Conservation (phyloP, 2,888 invertebrate species). For the Eristalinus aeneus region DNA sequence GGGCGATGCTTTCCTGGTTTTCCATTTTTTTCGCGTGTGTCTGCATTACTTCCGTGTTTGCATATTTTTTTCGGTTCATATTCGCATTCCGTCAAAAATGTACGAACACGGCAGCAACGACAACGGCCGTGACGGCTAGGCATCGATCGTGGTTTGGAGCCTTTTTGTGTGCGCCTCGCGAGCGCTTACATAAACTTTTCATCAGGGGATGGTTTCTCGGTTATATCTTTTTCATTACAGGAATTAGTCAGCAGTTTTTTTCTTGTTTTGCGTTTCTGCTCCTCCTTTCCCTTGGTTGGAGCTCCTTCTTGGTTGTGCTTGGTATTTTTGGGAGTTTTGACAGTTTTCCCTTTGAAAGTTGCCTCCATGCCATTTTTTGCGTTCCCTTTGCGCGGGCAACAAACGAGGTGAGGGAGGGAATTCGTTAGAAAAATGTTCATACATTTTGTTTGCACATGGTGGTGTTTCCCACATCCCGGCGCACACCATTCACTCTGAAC, state of each 20-base stretch:
- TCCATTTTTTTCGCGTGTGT: neutral
- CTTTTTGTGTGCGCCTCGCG: constrained; percentile 2
- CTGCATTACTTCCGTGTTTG: constrained; percentile 32
- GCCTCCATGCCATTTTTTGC: neutral
- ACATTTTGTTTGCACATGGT: constrained; percentile 55
- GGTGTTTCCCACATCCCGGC: constrained; percentile 30
- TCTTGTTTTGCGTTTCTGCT: neutral
- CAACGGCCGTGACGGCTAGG: neutral
- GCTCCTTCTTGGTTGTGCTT: constrained; percentile 19
- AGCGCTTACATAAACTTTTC: constrained; percentile 49
- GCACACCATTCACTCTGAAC: neutral
- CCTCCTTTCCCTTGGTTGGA: neutral
- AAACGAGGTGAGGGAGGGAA: constrained; percentile 10
- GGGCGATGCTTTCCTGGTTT: neutral
- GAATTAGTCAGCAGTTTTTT: constrained; percentile 59
- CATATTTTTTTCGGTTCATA: constrained; percentile 17
- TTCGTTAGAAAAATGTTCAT: constrained; percentile 52
- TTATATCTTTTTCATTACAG: constrained; percentile 45
- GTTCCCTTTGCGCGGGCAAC: neutral
- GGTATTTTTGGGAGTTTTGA: constrained; percentile 60
- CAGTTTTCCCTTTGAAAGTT: constrained; percentile 47
- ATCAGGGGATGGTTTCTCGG: constrained; percentile 22
- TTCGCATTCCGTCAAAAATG: constrained; percentile 27
- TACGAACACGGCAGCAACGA: constrained; percentile 27
- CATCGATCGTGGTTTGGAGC: constrained; percentile 16